Evolutionary conservation across 2,888 invertebrate species (phyloP).

Genomic region (Andrena minutula): DNA sequence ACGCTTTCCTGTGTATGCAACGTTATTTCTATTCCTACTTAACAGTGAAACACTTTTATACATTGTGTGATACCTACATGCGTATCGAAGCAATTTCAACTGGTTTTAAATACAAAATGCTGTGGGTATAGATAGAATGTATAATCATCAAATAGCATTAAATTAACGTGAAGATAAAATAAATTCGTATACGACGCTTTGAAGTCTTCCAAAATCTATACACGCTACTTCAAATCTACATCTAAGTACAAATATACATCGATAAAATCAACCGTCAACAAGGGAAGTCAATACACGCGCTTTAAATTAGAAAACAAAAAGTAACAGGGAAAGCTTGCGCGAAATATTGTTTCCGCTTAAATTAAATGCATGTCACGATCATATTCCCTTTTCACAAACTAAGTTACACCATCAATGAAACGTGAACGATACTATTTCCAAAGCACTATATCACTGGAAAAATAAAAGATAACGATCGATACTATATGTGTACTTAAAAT

Average conservation of each 20-base stretch:
- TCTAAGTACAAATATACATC: conserved; percentile 42
- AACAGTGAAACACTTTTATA: conserved; percentile 58
- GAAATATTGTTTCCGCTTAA: conserved; percentile 16
- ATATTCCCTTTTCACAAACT: conserved; percentile 7
- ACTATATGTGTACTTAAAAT: conserved; percentile 6
- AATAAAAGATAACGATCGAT: background rate
- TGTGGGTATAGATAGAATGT: background rate
- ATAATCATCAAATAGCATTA: conserved; percentile 19
- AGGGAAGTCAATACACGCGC: conserved; percentile 4
- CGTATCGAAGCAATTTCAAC: conserved; percentile 11
- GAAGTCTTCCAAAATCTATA: conserved; percentile 13
- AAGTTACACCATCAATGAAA: background rate
- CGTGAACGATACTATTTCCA: background rate
- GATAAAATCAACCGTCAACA: conserved; percentile 29
- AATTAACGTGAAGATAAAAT: conserved; percentile 35
- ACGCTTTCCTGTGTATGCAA: conserved; percentile 40
- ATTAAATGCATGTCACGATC: conserved; percentile 61
- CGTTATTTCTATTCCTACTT: conserved; percentile 50
- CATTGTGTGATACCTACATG: conserved; percentile 31
- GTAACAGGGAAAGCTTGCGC: background rate
- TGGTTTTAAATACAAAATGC: conserved; percentile 44
- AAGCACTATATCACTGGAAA: conserved; percentile 2
- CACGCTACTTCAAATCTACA: conserved; percentile 24
- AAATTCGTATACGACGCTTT: conserved; percentile 3
- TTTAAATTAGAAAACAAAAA: conserved; percentile 3